Evolutionary conservation across 2,797 vertebrate genomes (phyloP).

Genomic region (Sebastolobus alascanus): DNA sequence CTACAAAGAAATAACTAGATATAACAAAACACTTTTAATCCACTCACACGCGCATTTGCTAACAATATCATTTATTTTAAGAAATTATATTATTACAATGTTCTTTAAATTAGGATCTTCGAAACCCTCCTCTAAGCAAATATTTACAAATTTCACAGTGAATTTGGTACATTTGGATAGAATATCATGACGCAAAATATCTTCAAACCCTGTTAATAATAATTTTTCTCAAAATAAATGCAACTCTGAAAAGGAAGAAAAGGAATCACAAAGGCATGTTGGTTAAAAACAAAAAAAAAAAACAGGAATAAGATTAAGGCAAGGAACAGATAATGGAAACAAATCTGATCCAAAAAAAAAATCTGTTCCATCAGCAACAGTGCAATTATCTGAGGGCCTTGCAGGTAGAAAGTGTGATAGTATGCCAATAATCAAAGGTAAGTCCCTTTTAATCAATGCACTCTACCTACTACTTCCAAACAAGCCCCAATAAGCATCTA

Average conservation of each 20-base stretch:
- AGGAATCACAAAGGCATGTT: background rate
- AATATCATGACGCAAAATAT: background rate
- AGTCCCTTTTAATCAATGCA: constrained; percentile 26
- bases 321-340: background rate
- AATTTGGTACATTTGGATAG: constrained; percentile 66
- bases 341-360: background rate
- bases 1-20: background rate
- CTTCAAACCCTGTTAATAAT: constrained; percentile 26
- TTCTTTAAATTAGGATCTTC: constrained; percentile 61
- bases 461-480: background rate
- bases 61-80: constrained; percentile 66
- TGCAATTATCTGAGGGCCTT: constrained; percentile 26
- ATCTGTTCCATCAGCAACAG: constrained; percentile 11
- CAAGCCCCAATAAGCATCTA: background rate
- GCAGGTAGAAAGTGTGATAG: background rate
- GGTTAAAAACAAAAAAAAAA: background rate
- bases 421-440: background rate
- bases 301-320: constrained; percentile 50
- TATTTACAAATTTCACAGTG: constrained; percentile 83
- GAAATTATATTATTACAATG: constrained; percentile 69
- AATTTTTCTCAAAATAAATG: constrained; percentile 14
- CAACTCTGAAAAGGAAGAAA: background rate
- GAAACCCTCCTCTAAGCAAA: constrained; percentile 26
- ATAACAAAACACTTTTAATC: constrained; percentile 19
- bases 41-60: background rate